Conservation (phyloP, 2,888 invertebrate genomes). For the Chrysolina americana region DNA sequence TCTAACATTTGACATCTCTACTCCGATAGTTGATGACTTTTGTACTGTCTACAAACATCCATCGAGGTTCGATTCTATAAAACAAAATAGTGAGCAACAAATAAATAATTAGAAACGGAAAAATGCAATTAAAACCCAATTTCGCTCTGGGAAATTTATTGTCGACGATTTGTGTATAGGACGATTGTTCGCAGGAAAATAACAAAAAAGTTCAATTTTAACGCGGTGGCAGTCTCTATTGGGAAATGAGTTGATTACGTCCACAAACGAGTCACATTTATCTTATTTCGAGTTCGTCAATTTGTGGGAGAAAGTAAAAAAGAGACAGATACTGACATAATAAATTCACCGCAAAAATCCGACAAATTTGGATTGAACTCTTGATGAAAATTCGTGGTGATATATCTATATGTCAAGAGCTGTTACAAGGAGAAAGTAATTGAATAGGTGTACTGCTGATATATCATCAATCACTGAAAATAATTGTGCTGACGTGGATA, state of each 20-base stretch:
- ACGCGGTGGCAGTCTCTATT: conserved; percentile 34
- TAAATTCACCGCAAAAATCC: conserved; percentile 41
- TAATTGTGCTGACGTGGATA: no score
- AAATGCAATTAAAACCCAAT: conserved; percentile 50
- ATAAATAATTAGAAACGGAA: conserved; percentile 43
- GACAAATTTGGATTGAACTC: conserved; percentile 40
- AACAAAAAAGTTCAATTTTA: conserved; percentile 36
- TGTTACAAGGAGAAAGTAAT: conserved; percentile 5
- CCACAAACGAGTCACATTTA: conserved; percentile 56
- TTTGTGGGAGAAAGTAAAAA: conserved; percentile 8
- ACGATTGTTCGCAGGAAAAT: conserved; percentile 35
- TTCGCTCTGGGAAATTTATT: conserved; percentile 46
- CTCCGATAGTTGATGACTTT: background rate
- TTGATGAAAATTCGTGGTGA: conserved; percentile 38
- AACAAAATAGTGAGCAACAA: conserved; percentile 37
- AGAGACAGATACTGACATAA: conserved; percentile 34
- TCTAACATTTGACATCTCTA: no score
- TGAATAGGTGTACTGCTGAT: no score
- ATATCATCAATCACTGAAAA: no score
- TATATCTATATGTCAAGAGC: background rate
- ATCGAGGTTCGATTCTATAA: conserved; percentile 31
- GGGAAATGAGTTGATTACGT: conserved; percentile 59
- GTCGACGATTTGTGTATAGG: conserved; percentile 48
- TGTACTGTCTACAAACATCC: conserved; percentile 11
- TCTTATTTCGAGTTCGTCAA: conserved; percentile 43